Evolutionary conservation across 2,113 vertebrate genomes (phyloP).

Genomic region (Anseranas semipalmata): DNA sequence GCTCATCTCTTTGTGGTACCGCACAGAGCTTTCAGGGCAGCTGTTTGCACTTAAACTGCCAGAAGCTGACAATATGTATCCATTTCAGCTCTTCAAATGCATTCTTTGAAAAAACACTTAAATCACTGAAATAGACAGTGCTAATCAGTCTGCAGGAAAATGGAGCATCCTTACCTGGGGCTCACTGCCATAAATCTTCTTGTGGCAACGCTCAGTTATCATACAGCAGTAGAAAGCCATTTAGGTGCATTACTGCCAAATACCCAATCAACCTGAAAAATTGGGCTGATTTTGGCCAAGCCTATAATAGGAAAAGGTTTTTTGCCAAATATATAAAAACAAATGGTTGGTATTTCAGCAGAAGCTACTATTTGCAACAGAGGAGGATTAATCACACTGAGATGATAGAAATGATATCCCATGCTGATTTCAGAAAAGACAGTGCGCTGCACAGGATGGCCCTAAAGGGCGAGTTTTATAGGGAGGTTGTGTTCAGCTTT

Average conservation of each 20-base stretch:
- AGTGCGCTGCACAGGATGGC: not conserved
- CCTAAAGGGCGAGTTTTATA: not conserved
- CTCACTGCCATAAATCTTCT: constrained; percentile 42
- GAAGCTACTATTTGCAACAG: not conserved
- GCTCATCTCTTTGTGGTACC: constrained; percentile 53
- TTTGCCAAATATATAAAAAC: not conserved
- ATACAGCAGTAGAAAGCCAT: not conserved
- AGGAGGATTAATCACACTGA: not conserved
- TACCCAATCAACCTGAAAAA: constrained; percentile 46
- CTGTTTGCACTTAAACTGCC: constrained; percentile 68
- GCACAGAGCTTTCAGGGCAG: constrained; percentile 46
- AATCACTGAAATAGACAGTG: constrained; percentile 38
- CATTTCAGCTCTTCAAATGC: constrained; percentile 45
- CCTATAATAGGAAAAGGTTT: constrained; percentile 17
- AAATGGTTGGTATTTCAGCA: not conserved
- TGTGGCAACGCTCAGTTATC: not conserved
- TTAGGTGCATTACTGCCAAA: constrained; percentile 47
- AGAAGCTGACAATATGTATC: constrained; percentile 64
- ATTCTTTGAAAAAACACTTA: constrained; percentile 60
- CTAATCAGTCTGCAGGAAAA: constrained; percentile 61
- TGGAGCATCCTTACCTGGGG: constrained; percentile 50
- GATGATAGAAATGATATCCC: not conserved
- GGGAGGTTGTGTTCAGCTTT: not conserved
- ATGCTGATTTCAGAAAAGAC: not conserved
- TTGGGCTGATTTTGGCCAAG: constrained; percentile 16